A percentile compares a stretch with the other conserved stretches of the same genome.
phyloP scores from a whole-genome alignment of 2,797 vertebrate genomes.

The Crocidura indochinensis region DNA sequence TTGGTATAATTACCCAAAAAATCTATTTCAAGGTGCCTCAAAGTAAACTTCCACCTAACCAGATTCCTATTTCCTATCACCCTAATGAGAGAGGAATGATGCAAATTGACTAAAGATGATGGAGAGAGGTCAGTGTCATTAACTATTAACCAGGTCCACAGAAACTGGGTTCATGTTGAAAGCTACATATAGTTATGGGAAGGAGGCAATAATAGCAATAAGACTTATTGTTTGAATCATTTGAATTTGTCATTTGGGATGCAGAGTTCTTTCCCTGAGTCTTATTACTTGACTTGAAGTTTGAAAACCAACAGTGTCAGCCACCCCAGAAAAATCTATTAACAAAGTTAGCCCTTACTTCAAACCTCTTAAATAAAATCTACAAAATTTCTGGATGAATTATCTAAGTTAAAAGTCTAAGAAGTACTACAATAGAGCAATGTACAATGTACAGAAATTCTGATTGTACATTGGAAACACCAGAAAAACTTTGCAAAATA shows the following conservation, averaged over 20 bases:
- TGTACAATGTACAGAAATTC: conserved; percentile 13
- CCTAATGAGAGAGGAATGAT: not conserved
- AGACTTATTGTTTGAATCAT: not conserved
- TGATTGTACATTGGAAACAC: not conserved
- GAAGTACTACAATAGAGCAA: not conserved
- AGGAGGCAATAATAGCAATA: not conserved
- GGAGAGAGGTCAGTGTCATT: not conserved
- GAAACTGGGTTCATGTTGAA: not conserved
- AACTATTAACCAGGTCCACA: not conserved
- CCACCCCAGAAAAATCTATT: not conserved
- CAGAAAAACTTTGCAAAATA: not conserved
- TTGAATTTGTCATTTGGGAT: conserved; percentile 36
- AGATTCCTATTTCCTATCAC: conserved; percentile 15
- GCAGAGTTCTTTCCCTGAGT: not conserved
- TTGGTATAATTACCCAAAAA: not conserved
- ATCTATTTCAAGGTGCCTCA: not conserved
- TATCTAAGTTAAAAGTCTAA: not conserved
- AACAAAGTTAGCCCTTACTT: not conserved
- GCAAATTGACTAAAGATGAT: not conserved
- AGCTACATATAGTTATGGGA: not conserved
- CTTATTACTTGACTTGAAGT: not conserved
- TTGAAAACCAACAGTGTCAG: not conserved
- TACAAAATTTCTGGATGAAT: conserved; percentile 17
- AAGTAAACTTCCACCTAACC: not conserved
- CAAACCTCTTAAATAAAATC: not conserved